Evolutionary conservation across 2,888 invertebrate species (phyloP).

Genomic region (Agrochola lychnidis): DNA sequence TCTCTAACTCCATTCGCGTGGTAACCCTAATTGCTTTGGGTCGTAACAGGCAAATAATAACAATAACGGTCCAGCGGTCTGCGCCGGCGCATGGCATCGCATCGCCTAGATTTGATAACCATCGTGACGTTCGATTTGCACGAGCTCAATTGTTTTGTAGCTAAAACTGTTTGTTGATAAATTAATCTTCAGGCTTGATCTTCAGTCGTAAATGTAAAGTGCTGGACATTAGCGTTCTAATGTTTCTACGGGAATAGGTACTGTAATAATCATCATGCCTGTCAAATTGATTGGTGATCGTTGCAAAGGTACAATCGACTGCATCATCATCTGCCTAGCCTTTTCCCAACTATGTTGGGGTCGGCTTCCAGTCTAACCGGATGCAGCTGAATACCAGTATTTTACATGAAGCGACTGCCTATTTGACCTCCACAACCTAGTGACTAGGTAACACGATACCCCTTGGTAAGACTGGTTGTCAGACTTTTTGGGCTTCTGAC

Average conservation of each 20-base stretch:
- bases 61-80: slow-evolving; percentile 72
- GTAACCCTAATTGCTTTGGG: slow-evolving; percentile 60
- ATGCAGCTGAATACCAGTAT: no score
- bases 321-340: no score
- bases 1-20: slow-evolving; percentile 6
- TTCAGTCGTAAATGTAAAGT: slow-evolving; percentile 26
- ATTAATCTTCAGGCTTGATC: no score
- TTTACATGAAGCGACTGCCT: no score
- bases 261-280: neutral
- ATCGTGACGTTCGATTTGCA: slow-evolving; percentile 70
- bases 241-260: neutral
- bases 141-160: slow-evolving; percentile 53
- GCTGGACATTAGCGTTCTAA: slow-evolving; percentile 8
- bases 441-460: no score
- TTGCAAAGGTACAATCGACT: no score
- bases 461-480: no score
- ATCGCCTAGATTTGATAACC: slow-evolving; percentile 73
- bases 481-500: no score
- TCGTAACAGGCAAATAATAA: slow-evolving; percentile 74
- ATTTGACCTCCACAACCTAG: no score
- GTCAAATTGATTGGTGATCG: neutral
- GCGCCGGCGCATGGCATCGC: slow-evolving; percentile 59
- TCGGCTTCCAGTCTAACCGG: no score
- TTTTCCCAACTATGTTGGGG: no score
- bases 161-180: slow-evolving; percentile 48